These are phyloP conservation scores for Alethe diademata DNA, from an alignment of 2,113 vertebrate genomes.

Conservation along the genomic window DNA sequence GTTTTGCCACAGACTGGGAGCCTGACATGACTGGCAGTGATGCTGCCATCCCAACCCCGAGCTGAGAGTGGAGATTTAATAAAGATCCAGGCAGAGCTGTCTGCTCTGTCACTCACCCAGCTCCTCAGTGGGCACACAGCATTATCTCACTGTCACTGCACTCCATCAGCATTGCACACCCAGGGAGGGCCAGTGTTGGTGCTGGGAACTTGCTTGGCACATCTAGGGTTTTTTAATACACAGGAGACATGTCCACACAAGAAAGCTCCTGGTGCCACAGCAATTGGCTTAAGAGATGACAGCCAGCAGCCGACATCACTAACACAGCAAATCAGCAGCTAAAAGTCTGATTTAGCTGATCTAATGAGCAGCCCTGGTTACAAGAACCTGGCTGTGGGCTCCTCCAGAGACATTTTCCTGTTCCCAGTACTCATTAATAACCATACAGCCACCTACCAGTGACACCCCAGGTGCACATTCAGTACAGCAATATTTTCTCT, in stretches of 20 bases:
- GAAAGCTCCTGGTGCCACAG: neutral
- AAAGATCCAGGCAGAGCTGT: neutral
- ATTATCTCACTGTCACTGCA: neutral
- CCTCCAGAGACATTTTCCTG: neutral
- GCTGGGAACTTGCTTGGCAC: neutral
- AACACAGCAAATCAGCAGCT: neutral
- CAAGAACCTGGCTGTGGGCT: fast-evolving
- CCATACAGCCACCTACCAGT: neutral
- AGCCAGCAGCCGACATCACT: neutral
- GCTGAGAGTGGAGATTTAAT: neutral
- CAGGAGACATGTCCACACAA: neutral
- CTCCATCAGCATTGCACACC: fast-evolving
- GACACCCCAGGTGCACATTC: neutral
- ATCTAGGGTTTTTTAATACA: neutral
- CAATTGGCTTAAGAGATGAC: neutral
- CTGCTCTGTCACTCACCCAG: neutral
- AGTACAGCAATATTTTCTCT: neutral
- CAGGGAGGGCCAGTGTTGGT: neutral
- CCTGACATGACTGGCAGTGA: fast-evolving
- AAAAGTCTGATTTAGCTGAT: neutral
- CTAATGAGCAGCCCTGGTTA: neutral
- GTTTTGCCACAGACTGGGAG: neutral
- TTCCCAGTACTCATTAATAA: neutral
- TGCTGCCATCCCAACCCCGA: neutral
- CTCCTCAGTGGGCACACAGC: fast-evolving